A percentile compares a stretch with the other conserved stretches of the same genome.
phyloP scores from a whole-genome alignment of 1,140 invertebrate species.

The Leguminivora glycinivorella region DNA sequence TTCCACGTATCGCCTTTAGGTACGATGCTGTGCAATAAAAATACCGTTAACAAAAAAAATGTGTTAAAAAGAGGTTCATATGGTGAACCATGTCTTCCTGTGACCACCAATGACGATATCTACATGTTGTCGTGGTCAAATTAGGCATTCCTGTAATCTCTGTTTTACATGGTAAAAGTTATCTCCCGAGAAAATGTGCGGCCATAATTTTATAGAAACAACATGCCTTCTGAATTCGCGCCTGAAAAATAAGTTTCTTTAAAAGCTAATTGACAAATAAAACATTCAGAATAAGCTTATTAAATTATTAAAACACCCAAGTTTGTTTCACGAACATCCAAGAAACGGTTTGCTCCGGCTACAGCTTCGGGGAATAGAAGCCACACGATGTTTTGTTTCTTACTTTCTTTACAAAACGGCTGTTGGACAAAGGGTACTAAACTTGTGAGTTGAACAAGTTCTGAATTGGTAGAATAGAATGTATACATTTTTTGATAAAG shows the following conservation, averaged over 20 bases:
- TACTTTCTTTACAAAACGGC: neutral
- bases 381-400: neutral
- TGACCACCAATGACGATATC: neutral
- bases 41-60: neutral
- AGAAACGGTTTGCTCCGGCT: neutral
- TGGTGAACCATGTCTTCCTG: neutral
- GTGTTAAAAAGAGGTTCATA: neutral
- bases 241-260: no score
- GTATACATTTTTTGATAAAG: no score
- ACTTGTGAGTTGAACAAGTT: neutral
- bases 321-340: neutral
- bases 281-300: neutral
- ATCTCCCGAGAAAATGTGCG: no score
- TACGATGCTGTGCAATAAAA: neutral
- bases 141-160: no score
- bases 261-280: neutral
- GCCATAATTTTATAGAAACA: no score
- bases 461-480: no score
- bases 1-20: neutral
- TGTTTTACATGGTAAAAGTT: no score
- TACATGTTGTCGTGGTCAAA: no score
- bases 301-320: neutral
- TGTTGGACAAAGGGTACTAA: neutral
- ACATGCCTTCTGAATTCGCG: no score
- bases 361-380: neutral